phyloP scores from a whole-genome alignment of 2,888 invertebrate species.

The Leptinotarsa peninsularis region DNA sequence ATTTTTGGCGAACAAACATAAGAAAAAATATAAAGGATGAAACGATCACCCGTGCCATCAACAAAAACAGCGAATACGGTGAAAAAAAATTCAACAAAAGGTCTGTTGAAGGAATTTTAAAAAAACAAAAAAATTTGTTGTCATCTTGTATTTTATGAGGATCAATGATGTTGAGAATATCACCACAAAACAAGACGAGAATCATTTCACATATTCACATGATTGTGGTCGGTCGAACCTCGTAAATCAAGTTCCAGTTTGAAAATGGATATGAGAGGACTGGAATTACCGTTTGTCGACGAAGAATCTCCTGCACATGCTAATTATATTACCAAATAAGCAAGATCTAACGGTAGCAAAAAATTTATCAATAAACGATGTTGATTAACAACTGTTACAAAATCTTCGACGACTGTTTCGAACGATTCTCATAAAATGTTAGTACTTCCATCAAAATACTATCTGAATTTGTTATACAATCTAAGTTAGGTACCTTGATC shows the following conservation, averaged over 20 bases:
- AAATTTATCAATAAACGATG: background rate
- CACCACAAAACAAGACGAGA: no score
- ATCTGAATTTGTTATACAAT: background rate
- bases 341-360: slow-evolving; percentile 3
- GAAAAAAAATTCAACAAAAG: no score
- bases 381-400: background rate
- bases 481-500: background rate
- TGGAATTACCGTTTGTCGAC: background rate
- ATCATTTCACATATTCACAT: background rate
- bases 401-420: background rate
- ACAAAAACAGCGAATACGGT: no score
- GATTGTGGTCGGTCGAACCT: background rate
- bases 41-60: no score
- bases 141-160: no score
- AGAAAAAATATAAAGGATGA: no score
- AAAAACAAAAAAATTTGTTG: no score
- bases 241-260: slow-evolving; percentile 1
- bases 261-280: slow-evolving; percentile 3
- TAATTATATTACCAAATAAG: slow-evolving; percentile 16
- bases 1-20: no score
- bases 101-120: no score
- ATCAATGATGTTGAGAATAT: no score
- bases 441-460: background rate
- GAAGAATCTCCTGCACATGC: background rate
- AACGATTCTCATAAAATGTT: background rate